phyloP scores from a whole-genome alignment of 2,888 invertebrate genomes.

The Hedychridium roseum region DNA sequence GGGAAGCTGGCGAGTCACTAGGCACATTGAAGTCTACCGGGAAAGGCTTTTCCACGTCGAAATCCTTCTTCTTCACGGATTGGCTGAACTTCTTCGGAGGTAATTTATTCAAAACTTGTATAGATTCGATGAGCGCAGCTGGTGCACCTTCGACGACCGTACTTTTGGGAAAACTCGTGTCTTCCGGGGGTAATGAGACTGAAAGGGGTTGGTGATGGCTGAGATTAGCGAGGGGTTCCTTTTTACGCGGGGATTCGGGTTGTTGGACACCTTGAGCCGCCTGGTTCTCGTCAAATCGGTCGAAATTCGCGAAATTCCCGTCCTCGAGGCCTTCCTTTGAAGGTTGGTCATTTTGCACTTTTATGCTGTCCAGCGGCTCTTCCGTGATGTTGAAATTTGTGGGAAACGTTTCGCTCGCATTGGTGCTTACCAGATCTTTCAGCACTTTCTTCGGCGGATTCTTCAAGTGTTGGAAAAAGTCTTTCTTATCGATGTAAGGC shows the following conservation, averaged over 20 bases:
- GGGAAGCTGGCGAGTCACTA: constrained; percentile 52
- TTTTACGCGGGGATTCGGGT: constrained; percentile 58
- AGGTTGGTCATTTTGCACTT: constrained; percentile 31
- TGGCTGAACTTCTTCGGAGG: constrained; percentile 59
- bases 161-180: constrained; percentile 58
- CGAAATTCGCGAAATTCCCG: constrained; percentile 61
- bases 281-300: constrained; percentile 46
- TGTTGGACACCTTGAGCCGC: constrained; percentile 66
- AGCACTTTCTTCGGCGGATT: constrained; percentile 93
- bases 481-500: constrained; percentile 94
- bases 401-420: constrained; percentile 54
- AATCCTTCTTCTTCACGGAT: constrained; percentile 45
- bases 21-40: constrained; percentile 54
- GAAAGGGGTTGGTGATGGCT: constrained; percentile 70
- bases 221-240: constrained; percentile 40
- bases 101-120: constrained; percentile 53
- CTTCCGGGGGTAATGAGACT: constrained; percentile 75
- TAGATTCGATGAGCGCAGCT: constrained; percentile 32
- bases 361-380: constrained; percentile 44
- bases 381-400: constrained; percentile 52
- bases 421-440: constrained; percentile 77
- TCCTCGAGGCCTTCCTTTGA: constrained; percentile 71
- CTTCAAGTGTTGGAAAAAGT: constrained; percentile 95
- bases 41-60: constrained; percentile 53
- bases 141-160: constrained; percentile 17